Evolutionary conservation across 1,140 invertebrate genomes (phyloP), one percentile per base, ranked within the genome.

Genomic region (Alviniconcha marisindica): DNA sequence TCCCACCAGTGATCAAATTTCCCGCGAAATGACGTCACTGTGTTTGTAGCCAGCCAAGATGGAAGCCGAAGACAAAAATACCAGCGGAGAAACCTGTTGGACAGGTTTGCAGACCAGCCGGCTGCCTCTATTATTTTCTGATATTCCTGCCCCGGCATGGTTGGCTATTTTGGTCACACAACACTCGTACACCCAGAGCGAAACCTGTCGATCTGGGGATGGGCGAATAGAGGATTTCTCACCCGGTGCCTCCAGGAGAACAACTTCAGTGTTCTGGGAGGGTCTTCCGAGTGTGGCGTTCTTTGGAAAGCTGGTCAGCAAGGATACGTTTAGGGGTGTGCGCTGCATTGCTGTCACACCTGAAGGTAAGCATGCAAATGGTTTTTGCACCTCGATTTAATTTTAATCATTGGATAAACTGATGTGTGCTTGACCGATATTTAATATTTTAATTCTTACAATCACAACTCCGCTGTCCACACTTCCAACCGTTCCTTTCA

Each of bases 131-230:
- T 80, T 66, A 18, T 80, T 66, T 80, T 80, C 33, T 24, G n/a
- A 44, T 42, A 28, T 42, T 12, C n/a, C 60, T 24, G 38, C 33
- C 60, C 21, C 40, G 51, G 48, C 79, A 84, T 84, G 83, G 83
- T 10, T 38, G 28, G 48, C 79, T 84, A 84, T 84, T 84, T 84
- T 84, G 77, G 79, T 80, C 66, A 60, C 38, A 42, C 33, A 60
- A 81, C 44, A 44, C 28, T 56, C 63, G 71, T 63, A 84, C 83
- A 81, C 71, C 79, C 74, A 44, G 33, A 48, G 33, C 24, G 56
- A 66, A 56, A 74, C 42, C 78, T 78, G 78, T 81, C 54, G n/a
- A 42, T 66, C 79, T 51, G 40, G 83, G 83, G 83, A 33, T 77
- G 77, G 83, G 83, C 73, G 33, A 56, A 24, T 36, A 66, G 51